Evolutionary conservation across 2,888 invertebrate genomes (phyloP).

Genomic region (Epinotia brunnichana): DNA sequence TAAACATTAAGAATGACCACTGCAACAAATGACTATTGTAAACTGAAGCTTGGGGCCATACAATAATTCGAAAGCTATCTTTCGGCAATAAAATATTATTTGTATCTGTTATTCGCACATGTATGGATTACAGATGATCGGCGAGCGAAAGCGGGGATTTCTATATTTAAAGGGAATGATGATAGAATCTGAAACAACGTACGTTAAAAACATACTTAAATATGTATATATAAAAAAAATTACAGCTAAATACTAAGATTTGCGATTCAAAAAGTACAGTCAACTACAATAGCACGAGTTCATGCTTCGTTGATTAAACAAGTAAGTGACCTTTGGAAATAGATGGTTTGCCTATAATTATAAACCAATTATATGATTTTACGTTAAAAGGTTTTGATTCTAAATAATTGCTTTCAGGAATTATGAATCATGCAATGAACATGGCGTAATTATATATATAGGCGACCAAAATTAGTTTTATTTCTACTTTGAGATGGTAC

Average conservation of each 20-base stretch:
- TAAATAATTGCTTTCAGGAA: conserved; percentile 5
- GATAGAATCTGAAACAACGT: conserved; percentile 14
- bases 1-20: conserved; percentile 49
- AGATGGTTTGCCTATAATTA: conserved; percentile 20
- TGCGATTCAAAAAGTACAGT: neutral
- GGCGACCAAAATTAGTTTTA: neutral
- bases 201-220: neutral
- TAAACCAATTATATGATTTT: conserved; percentile 20
- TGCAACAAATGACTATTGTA: conserved; percentile 46
- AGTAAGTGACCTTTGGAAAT: conserved; percentile 22
- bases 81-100: conserved; percentile 39
- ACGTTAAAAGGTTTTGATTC: conserved; percentile 16
- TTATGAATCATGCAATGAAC: neutral
- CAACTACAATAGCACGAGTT: neutral
- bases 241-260: neutral
- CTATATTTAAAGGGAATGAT: conserved; percentile 27
- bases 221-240: neutral
- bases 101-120: conserved; percentile 40
- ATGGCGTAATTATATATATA: neutral
- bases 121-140: conserved; percentile 44
- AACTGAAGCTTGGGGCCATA: conserved; percentile 48
- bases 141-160: conserved; percentile 30
- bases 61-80: conserved; percentile 52
- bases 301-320: conserved; percentile 15
- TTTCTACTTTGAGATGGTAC: neutral